These are phyloP conservation scores for Notamacropus eugenii DNA, from an alignment of 2,797 vertebrate species.

Conservation along the genomic window DNA sequence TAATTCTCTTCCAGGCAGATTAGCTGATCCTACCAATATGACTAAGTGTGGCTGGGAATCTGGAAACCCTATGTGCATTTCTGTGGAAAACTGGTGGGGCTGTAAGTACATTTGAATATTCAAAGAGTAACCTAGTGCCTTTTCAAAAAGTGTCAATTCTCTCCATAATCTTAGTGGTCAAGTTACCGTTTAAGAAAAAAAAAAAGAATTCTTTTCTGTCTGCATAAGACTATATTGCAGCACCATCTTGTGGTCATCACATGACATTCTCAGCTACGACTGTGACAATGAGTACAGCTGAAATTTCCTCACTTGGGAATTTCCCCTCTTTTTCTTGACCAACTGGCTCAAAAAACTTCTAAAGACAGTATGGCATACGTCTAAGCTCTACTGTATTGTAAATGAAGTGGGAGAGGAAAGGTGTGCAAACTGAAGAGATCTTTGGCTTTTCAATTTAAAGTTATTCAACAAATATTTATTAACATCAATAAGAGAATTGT, in stretches of 20 bases:
- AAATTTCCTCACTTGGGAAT: background rate
- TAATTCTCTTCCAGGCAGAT: slow-evolving; percentile 86
- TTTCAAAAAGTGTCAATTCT: background rate
- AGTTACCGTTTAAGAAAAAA: background rate
- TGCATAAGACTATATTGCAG: slow-evolving; percentile 12
- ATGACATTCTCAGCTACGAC: background rate
- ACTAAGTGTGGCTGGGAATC: slow-evolving; percentile 83
- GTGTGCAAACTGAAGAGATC: background rate
- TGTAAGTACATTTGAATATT: slow-evolving; percentile 86
- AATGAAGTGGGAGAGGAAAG: background rate
- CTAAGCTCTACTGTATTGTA: background rate
- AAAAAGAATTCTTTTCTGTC: background rate
- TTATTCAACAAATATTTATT: background rate
- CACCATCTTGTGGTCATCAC: background rate
- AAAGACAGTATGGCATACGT: background rate
- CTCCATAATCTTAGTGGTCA: background rate
- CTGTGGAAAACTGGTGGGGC: slow-evolving; percentile 91
- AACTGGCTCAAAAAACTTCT: background rate
- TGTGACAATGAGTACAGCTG: background rate
- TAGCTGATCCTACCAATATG: slow-evolving; percentile 85
- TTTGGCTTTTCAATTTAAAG: background rate
- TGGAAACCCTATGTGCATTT: slow-evolving; percentile 85
- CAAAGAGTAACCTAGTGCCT: background rate
- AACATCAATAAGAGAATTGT: background rate
- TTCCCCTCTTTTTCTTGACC: background rate